Base-by-base conservation (phyloP, 2,113 vertebrate genomes). In the Scortum barcoo region DNA sequence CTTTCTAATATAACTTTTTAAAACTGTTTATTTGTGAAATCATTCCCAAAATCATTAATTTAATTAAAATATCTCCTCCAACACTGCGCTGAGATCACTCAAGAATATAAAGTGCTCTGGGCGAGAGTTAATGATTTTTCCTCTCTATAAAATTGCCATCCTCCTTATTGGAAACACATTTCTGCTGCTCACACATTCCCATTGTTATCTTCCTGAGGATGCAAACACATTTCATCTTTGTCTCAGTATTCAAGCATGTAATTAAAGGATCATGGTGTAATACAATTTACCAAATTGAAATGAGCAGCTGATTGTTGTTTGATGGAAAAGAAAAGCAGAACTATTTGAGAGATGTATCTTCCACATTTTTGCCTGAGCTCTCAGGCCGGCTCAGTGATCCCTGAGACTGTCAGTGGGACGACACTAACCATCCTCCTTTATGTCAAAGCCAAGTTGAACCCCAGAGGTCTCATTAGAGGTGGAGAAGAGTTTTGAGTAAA, bases 401-500 rank as follows among this genome's bases (percentile, higher is more conserved):
- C 46, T 42, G 60, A 66, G 81, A 19, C 78, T 83, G 80, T 79
- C 90, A 71, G 72, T 36, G 26, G 48, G 78, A 42, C 77, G 82
- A 86, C 86, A 80, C 65, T 44, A 72, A 63, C 72, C 75, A 66
- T 62, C 74, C 68, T 72, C 74, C 88, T 88, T 88, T 50, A 84
- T 86, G 81, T 92, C 85, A 77, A 80, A 85, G 76, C 88, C 73
- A 10, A 77, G 81, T 26, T 81, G 72, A 93, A 81, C 85, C 92
- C 91, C 93, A 51, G 85, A 86, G 93, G 93, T 83, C 91, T 93
- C 92, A 90, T 94, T 94, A 93, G 82, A 87, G 78, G 75, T 85
- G 78, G 78, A 86, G 86, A 53, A 86, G 81, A 75, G 78, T 60
- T 88, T 86, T 78, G 70, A 72, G 85, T 72, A 76, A 83, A 85